A percentile compares a stretch with the other conserved stretches of the same genome.
Evolutionary conservation across 2,888 invertebrate genomes (phyloP).

Genomic region (Pilophorus perplexus): DNA sequence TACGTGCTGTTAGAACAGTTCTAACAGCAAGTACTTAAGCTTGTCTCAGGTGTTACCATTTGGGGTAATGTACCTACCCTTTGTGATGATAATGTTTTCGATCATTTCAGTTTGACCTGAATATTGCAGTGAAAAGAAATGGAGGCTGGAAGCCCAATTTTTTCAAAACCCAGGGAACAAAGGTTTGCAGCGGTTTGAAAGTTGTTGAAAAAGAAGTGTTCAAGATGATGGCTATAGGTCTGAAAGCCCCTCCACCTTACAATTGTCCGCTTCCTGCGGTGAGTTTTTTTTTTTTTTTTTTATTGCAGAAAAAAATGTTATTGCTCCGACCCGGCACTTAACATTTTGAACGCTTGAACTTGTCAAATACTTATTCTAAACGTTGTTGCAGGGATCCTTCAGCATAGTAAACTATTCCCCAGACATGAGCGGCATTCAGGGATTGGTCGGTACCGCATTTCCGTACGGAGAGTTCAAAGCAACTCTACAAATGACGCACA

Average conservation of each 20-base stretch:
- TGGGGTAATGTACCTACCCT: too few relatives aligned
- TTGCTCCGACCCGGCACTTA: too few relatives aligned
- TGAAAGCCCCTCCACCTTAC: conserved; percentile 1
- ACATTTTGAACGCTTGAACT: too few relatives aligned
- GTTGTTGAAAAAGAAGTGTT: neutral
- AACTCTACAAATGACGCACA: conserved; percentile 7
- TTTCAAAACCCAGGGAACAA: neutral
- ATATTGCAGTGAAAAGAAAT: conserved; percentile 15
- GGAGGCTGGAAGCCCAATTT: conserved; percentile 25
- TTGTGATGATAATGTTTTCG: too few relatives aligned
- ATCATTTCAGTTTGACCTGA: neutral
- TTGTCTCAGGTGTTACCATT: too few relatives aligned
- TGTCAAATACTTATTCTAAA: too few relatives aligned
- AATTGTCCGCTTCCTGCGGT: conserved; percentile 13
- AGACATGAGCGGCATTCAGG: neutral
- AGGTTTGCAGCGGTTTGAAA: neutral
- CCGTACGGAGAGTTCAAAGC: conserved; percentile 8
- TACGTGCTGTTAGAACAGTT: too few relatives aligned
- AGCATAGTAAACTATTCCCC: neutral
- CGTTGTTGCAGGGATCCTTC: neutral
- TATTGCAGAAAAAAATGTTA: too few relatives aligned
- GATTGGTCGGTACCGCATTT: neutral
- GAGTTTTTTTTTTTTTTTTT: too few relatives aligned
- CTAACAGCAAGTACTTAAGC: too few relatives aligned
- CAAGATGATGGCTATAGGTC: neutral